phyloP scores from a whole-genome alignment of 1,140 invertebrate species.

The Megalonaias nervosa region DNA sequence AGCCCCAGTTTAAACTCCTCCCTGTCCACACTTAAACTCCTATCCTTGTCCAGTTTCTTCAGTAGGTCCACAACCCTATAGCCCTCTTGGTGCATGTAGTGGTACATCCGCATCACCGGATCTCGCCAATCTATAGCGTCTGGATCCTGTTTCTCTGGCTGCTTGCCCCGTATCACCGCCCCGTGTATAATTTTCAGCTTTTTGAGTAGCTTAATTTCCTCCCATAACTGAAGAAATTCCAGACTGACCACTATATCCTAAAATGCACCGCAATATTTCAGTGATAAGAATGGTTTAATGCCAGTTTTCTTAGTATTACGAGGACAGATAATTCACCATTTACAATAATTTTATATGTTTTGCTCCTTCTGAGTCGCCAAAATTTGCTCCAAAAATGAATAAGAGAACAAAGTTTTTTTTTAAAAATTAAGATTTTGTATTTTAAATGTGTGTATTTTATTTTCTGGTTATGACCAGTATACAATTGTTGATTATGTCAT shows the following conservation, averaged over 20 bases:
- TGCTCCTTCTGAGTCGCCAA: no score
- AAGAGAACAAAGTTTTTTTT: no score
- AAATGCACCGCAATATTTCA: neutral
- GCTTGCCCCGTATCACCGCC: neutral
- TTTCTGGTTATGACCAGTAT: no score
- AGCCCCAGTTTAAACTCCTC: constrained; percentile 35
- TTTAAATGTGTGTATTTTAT: no score
- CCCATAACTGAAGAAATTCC: constrained; percentile 24
- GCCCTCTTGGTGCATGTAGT: constrained; percentile 31
- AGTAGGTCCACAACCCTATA: constrained; percentile 30
- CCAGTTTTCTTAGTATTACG: no score
- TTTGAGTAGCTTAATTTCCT: constrained; percentile 22
- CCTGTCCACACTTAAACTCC: constrained; percentile 27
- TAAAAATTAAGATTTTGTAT: no score
- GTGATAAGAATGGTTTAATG: no score
- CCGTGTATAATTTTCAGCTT: constrained; percentile 13
- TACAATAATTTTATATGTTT: no score
- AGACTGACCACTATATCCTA: constrained; percentile 28
- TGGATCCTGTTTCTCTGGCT: constrained; percentile 7
- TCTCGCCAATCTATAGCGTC: constrained; percentile 31
- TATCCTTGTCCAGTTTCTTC: constrained; percentile 31
- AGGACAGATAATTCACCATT: no score
- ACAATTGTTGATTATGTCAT: no score
- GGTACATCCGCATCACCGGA: constrained; percentile 28
- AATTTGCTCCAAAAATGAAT: no score